Conservation (phyloP, 2,113 vertebrate genomes). For the Ranitomeya imitator region DNA sequence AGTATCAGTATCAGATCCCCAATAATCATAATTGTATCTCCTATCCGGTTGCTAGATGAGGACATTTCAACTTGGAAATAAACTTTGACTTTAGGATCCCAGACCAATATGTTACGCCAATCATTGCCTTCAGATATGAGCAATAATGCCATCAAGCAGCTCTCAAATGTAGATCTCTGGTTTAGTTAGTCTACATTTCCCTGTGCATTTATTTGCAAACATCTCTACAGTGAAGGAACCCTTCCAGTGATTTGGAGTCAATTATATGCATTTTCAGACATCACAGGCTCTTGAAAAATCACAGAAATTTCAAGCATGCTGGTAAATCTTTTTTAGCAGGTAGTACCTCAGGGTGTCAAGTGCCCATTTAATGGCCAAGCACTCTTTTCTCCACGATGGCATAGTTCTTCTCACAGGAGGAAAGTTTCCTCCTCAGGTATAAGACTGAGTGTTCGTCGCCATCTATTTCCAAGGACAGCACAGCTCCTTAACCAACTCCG, state of each 20-base stretch:
- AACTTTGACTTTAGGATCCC: not conserved
- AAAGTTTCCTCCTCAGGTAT: no score
- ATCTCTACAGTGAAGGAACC: not conserved
- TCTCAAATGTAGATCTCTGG: not conserved
- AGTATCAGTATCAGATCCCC: no score
- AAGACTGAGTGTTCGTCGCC: no score
- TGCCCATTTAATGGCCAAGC: no score
- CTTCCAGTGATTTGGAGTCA: not conserved
- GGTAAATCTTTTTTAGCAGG: not conserved
- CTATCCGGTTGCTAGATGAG: no score
- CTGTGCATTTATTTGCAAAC: not conserved
- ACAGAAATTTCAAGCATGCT: slow-evolving; percentile 6
- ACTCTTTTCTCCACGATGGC: no score
- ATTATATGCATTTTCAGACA: slow-evolving; percentile 2
- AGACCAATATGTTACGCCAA: not conserved
- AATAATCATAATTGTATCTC: no score
- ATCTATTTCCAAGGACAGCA: no score
- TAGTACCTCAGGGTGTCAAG: no score
- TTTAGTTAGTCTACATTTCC: not conserved
- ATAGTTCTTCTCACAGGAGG: no score
- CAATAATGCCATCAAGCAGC: not conserved
- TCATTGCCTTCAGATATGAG: not conserved
- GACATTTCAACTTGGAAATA: no score
- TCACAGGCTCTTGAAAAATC: not conserved
- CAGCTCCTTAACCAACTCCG: no score